A percentile compares a stretch with the other conserved stretches of the same genome.
phyloP scores from a whole-genome alignment of 2,797 vertebrate species.

The Hemibagrus guttatus region DNA sequence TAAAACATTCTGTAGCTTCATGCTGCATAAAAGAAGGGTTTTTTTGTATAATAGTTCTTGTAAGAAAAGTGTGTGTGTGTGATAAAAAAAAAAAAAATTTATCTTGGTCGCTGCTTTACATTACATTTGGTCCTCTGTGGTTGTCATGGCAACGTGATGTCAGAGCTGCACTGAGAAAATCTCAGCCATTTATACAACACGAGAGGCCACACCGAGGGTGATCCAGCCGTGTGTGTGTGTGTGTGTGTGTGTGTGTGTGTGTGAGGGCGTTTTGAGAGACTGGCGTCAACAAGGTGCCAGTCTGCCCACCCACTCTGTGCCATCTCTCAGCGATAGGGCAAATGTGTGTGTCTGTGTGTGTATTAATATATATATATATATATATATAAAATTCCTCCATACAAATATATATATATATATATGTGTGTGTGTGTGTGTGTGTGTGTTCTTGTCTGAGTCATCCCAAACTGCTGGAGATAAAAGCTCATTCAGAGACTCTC shows the following conservation, averaged over 20 bases:
- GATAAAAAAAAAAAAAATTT: background rate
- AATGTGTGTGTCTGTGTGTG: background rate
- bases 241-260: constrained; percentile 32
- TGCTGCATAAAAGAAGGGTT: too few species aligned
- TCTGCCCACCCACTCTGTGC: constrained; percentile 52
- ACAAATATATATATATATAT: background rate
- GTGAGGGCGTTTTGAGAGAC: constrained; percentile 43
- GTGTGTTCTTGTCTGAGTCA: constrained; percentile 42
- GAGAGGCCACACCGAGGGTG: constrained; percentile 24
- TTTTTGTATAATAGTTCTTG: background rate
- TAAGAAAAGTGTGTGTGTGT: background rate
- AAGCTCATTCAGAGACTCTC: constrained; percentile 44
- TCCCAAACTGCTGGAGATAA: constrained; percentile 50
- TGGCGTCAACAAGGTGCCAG: constrained; percentile 58
- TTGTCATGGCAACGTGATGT: constrained; percentile 37
- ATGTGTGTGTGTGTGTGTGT: background rate
- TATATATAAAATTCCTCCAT: too few species aligned
- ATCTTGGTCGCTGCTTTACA: constrained; percentile 23
- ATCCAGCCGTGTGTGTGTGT: constrained; percentile 31
- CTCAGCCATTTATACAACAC: constrained; percentile 29
- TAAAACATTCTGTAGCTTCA: background rate
- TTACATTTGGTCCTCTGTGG: constrained; percentile 16
- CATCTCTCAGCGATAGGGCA: constrained; percentile 39
- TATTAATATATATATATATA: background rate
- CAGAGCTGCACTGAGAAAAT: constrained; percentile 19